Conservation (phyloP, 2,113 vertebrate genomes). For the Nycticebus coucang region DNA sequence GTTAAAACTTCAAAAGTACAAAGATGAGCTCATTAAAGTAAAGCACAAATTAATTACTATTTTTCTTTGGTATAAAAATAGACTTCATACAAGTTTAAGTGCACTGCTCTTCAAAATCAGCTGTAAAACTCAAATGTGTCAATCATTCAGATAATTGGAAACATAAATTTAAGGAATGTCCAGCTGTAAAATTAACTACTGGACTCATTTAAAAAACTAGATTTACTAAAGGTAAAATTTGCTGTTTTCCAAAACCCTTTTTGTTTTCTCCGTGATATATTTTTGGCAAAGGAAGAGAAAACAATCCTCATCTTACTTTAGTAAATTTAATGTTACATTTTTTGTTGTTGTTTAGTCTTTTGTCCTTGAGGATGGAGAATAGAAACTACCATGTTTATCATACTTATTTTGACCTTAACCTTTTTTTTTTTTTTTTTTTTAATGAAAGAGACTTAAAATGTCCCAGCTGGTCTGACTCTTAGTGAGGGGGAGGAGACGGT, state of each 20-base stretch:
- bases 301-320: slow-evolving; percentile 65
- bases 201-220: slow-evolving; percentile 77
- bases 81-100: slow-evolving; percentile 79
- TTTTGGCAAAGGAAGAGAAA: slow-evolving; percentile 55
- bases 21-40: slow-evolving; percentile 72
- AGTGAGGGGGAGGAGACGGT: slow-evolving; percentile 48
- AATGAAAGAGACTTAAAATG: slow-evolving; percentile 90
- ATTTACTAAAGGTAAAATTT: slow-evolving; percentile 69
- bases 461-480: slow-evolving; percentile 85
- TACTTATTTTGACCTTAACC: slow-evolving; percentile 88
- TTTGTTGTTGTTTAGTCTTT: slow-evolving; percentile 86
- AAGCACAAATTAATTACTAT: slow-evolving; percentile 70
- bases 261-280: slow-evolving; percentile 70
- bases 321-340: slow-evolving; percentile 80
- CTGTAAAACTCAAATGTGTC: slow-evolving; percentile 85
- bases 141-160: slow-evolving; percentile 86
- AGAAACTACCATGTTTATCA: slow-evolving; percentile 87
- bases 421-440: slow-evolving; percentile 82
- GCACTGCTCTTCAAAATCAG: slow-evolving; percentile 81
- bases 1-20: slow-evolving; percentile 58
- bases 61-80: slow-evolving; percentile 77
- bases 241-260: slow-evolving; percentile 63
- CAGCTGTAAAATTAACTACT: slow-evolving; percentile 81
- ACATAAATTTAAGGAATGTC: slow-evolving; percentile 77
- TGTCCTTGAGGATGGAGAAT: slow-evolving; percentile 86